phyloP scores from a whole-genome alignment of 2,797 vertebrate genomes.

The Gallinago stenura region DNA sequence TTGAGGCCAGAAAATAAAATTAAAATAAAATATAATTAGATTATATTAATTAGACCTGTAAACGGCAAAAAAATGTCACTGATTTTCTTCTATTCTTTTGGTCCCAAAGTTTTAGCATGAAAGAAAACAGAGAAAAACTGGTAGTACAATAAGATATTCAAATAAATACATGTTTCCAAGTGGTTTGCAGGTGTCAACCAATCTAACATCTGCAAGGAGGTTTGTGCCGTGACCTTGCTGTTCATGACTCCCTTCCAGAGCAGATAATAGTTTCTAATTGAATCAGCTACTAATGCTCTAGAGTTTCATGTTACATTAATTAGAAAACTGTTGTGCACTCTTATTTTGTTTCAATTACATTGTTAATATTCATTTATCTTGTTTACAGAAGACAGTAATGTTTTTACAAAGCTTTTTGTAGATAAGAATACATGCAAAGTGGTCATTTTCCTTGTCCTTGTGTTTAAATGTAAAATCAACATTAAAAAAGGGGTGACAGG shows the following conservation, averaged over 20 bases:
- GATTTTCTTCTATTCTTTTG: slow-evolving; percentile 34
- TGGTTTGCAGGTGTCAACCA: slow-evolving; percentile 85
- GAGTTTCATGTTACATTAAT: slow-evolving; percentile 68
- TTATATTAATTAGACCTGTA: slow-evolving; percentile 77
- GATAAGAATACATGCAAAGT: neutral
- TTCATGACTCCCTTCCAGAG: slow-evolving; percentile 57
- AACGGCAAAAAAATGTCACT: slow-evolving; percentile 35
- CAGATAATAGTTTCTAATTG: slow-evolving; percentile 78
- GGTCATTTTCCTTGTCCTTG: neutral
- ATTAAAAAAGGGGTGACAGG: neutral
- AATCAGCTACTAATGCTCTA: slow-evolving; percentile 77
- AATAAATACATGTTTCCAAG: slow-evolving; percentile 85
- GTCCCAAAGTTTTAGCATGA: slow-evolving; percentile 65
- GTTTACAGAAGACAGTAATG: neutral
- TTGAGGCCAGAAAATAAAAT: slow-evolving; percentile 23
- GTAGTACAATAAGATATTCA: slow-evolving; percentile 83
- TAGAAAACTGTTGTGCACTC: neutral
- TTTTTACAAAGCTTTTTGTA: neutral
- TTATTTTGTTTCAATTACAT: slow-evolving; percentile 24
- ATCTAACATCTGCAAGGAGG: slow-evolving; percentile 76
- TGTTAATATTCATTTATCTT: slow-evolving; percentile 14
- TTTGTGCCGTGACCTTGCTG: slow-evolving; percentile 60
- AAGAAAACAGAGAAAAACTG: slow-evolving; percentile 80
- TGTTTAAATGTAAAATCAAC: neutral
- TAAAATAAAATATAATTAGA: slow-evolving; percentile 30